phyloP scores from a whole-genome alignment of 2,797 vertebrate genomes.

The Percopsis omiscomaycus region DNA sequence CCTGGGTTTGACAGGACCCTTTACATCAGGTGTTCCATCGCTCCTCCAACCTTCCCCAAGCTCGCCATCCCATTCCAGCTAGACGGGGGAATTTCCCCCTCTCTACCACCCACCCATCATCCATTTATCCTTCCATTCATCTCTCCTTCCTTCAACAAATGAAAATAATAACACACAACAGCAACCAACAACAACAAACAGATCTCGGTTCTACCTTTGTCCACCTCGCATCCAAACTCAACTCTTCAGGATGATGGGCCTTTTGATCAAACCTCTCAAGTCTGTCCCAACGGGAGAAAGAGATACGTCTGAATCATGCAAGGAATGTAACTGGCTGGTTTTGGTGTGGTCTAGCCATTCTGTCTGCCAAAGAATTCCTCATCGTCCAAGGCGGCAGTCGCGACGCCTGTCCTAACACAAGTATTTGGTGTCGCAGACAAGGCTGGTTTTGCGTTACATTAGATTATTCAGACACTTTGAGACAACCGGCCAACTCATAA shows the following conservation, averaged over 20 bases:
- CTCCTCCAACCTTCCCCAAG: slow-evolving; percentile 58
- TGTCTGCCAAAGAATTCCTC: slow-evolving; percentile 71
- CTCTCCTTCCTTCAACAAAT: slow-evolving; percentile 68
- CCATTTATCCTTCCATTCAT: slow-evolving; percentile 75
- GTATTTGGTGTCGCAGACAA: slow-evolving; percentile 72
- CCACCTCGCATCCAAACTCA: slow-evolving; percentile 57
- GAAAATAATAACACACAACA: slow-evolving; percentile 77
- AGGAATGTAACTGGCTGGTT: slow-evolving; percentile 73
- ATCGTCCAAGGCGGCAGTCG: slow-evolving; percentile 52
- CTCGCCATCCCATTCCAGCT: slow-evolving; percentile 73
- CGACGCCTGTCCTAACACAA: slow-evolving; percentile 64
- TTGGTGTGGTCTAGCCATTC: slow-evolving; percentile 70
- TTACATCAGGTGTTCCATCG: slow-evolving; percentile 67
- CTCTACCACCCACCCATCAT: slow-evolving; percentile 60
- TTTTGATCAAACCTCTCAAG: slow-evolving; percentile 68
- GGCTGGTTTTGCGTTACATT: slow-evolving; percentile 68
- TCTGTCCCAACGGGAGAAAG: slow-evolving; percentile 60
- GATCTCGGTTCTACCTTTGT: slow-evolving; percentile 36
- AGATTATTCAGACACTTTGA: slow-evolving; percentile 74
- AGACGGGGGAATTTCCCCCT: slow-evolving; percentile 74
- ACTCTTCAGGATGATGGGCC: slow-evolving; percentile 49
- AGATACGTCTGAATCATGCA: slow-evolving; percentile 69
- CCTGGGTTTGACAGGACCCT: slow-evolving; percentile 71
- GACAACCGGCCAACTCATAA: slow-evolving; percentile 70
- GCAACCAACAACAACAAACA: slow-evolving; percentile 68